phyloP scores from a whole-genome alignment of 2,113 vertebrate species.

The Ameiurus melas region DNA sequence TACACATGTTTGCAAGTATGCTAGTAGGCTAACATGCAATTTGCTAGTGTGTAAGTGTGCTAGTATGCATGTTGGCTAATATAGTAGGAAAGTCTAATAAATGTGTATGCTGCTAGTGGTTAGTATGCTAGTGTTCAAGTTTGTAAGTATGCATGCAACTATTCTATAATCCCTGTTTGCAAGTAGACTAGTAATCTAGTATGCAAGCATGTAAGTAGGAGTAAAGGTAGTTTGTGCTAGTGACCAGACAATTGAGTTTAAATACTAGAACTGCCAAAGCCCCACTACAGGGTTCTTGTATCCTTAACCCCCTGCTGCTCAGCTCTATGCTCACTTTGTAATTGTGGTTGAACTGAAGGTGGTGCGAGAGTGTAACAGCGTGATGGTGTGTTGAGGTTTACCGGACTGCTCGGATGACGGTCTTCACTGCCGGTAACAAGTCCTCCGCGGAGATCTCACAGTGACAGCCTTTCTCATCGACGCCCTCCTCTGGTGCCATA shows the following conservation, averaged over 20 bases:
- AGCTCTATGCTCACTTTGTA: background rate
- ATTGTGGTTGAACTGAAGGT: background rate
- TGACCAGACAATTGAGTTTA: background rate
- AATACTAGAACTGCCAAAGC: background rate
- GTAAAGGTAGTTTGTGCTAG: background rate
- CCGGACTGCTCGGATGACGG: constrained; percentile 94
- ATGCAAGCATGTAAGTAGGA: background rate
- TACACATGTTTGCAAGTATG: background rate
- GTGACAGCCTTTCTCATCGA: constrained; percentile 93
- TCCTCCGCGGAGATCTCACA: constrained; percentile 94
- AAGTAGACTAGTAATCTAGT: background rate
- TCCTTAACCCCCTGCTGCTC: background rate
- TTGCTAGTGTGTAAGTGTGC: background rate
- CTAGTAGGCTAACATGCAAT: background rate
- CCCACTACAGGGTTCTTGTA: background rate
- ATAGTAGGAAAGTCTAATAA: background rate
- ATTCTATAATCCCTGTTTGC: background rate
- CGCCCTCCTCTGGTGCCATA: constrained; percentile 82
- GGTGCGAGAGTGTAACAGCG: background rate
- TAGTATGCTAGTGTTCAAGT: background rate
- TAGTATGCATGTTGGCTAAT: background rate
- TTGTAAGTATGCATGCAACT: background rate
- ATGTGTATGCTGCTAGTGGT: background rate
- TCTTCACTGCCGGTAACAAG: constrained; percentile 89
- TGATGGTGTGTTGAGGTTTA: constrained; percentile 59